Conservation (phyloP, 2,888 invertebrate genomes). For the Eilema sororculum region DNA sequence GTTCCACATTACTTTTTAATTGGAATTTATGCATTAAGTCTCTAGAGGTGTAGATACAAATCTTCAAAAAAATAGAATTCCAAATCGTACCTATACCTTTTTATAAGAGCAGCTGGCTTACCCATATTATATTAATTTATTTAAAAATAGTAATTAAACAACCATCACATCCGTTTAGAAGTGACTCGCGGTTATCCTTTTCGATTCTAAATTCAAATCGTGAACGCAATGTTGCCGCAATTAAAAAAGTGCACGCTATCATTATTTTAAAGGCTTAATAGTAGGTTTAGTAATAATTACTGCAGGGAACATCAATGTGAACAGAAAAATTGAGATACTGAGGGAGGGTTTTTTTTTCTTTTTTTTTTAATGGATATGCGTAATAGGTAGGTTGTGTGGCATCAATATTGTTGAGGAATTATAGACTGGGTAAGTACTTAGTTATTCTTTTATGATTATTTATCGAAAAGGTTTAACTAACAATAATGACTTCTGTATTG, state of each 20-base stretch:
- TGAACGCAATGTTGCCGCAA: slow-evolving; percentile 57
- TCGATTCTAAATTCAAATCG: slow-evolving; percentile 52
- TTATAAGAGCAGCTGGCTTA: slow-evolving; percentile 5
- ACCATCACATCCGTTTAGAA: slow-evolving; percentile 19
- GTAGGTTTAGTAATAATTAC: slow-evolving; percentile 66
- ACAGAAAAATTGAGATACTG: slow-evolving; percentile 53
- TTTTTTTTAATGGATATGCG: slow-evolving; percentile 32
- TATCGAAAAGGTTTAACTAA: no score
- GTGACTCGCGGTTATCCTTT: slow-evolving; percentile 32
- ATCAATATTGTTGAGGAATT: slow-evolving; percentile 24
- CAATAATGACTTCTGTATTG: no score
- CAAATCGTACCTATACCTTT: not conserved
- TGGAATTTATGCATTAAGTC: no score
- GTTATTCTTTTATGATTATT: no score
- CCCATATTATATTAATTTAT: slow-evolving; percentile 11
- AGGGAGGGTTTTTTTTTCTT: not conserved
- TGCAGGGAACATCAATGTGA: slow-evolving; percentile 42
- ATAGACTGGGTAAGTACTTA: not conserved
- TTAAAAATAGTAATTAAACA: slow-evolving; percentile 36
- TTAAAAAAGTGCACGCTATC: slow-evolving; percentile 74
- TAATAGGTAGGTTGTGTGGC: slow-evolving; percentile 31
- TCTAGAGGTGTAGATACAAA: not conserved
- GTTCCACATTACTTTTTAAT: no score
- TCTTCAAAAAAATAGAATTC: not conserved
- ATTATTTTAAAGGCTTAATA: slow-evolving; percentile 69